Conservation (phyloP, 2,888 invertebrate genomes). For the Adela reaumurella region DNA sequence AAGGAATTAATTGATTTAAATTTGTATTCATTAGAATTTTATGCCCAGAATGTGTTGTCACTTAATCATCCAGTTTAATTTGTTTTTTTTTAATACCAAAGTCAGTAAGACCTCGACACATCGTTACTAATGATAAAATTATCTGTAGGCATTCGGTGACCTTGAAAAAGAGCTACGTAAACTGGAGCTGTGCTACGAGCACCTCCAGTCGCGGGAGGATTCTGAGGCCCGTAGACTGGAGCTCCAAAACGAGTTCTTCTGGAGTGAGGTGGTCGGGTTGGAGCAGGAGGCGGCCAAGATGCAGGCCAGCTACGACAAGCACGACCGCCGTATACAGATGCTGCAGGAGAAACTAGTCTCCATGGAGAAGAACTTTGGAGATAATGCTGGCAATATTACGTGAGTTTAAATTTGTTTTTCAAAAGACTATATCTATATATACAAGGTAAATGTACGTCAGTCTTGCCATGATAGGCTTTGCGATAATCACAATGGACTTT, state of each 20-base stretch:
- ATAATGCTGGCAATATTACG: slow-evolving; percentile 37
- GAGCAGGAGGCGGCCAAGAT: slow-evolving; percentile 29
- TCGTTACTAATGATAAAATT: too few relatives aligned
- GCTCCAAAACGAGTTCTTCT: slow-evolving; percentile 56
- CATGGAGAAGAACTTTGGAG: slow-evolving; percentile 29
- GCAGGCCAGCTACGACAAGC: slow-evolving; percentile 42
- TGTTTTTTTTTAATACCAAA: too few relatives aligned
- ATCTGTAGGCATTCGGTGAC: slow-evolving; percentile 34
- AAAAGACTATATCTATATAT: too few relatives aligned
- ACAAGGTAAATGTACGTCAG: too few relatives aligned
- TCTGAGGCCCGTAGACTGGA: slow-evolving; percentile 38
- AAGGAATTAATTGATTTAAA: too few relatives aligned
- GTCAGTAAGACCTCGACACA: too few relatives aligned
- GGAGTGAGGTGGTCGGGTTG: slow-evolving; percentile 41
- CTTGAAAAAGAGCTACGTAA: slow-evolving; percentile 46
- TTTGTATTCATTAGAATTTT: too few relatives aligned
- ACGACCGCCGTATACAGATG: slow-evolving; percentile 33
- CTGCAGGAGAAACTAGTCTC: slow-evolving; percentile 28
- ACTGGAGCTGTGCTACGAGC: slow-evolving; percentile 52
- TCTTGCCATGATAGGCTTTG: too few relatives aligned
- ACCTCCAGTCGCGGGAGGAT: slow-evolving; percentile 52
- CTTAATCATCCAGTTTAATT: too few relatives aligned
- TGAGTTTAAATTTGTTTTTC: too few relatives aligned
- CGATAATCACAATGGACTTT: too few relatives aligned
- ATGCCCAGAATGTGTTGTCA: too few relatives aligned